Evolutionary conservation across 2,888 invertebrate genomes (phyloP), one percentile per base, ranked within the genome.

Genomic region (Lepidocyrtoides sp.): DNA sequence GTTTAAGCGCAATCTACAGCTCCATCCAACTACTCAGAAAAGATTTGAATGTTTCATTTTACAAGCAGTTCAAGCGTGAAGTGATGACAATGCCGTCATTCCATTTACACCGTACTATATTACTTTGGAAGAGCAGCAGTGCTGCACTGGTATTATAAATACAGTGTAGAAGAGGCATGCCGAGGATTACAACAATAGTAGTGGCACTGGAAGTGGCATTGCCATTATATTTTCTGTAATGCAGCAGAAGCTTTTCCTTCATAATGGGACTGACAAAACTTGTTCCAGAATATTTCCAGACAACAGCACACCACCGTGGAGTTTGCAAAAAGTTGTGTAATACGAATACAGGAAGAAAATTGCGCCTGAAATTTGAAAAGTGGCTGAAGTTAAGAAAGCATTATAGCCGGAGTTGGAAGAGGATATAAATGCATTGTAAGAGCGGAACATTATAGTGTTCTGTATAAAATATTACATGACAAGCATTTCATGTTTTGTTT

Each of bases 241-340:
- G n/a, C 48, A 12, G 48, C 17, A 23, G 54, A 54, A 54, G 20
- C 20, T 48, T n/a, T 48, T 48, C 48, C 12, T 48, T 48, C 12
- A 14, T 48, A 48, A 17, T 54, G 60, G 1, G 60, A n/a, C 79
- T 79, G n/a, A 60, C 60, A 82, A 82, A 82, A 82, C 41, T 82
- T 36, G 20, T 79, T 54, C 54, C 57, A 81, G 60, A 36, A 60
- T 81, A 29, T 32, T 81, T 60, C 20, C 41, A 51, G 51, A 2
- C 2, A 51, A n/a, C 51, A 51, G n/a, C 51, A 51, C 57, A 72
- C 44, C 51, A 83, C 44, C 66, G 36, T 54, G 51, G n/a, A n/a
- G n/a, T n/a, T n/a, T n/a, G n/a, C n/a, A n/a, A 69, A 83, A 72
- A 84, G 51, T 84, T 69, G 12, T 20, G 72, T 54, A 72, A 72